These are phyloP conservation scores for Aproaerema taeniolella DNA, from an alignment of 2,888 invertebrate genomes.

Conservation along the genomic window DNA sequence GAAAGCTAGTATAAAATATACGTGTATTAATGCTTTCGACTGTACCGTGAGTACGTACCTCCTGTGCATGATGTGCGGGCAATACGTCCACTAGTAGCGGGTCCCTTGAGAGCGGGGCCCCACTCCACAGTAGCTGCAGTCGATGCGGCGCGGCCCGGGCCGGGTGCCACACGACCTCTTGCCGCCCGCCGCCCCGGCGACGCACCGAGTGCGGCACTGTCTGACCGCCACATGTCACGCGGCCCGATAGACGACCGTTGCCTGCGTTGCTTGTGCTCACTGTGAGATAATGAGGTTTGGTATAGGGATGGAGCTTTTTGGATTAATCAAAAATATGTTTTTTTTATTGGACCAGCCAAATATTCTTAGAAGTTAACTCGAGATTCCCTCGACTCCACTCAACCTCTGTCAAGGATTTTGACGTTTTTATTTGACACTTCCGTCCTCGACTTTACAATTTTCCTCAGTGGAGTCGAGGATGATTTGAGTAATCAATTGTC, in stretches of 20 bases:
- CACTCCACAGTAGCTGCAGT: constrained; percentile 91
- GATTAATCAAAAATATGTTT: neutral
- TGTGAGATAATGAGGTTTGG: constrained; percentile 36
- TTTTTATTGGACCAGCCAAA: too few species aligned
- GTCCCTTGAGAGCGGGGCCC: constrained; percentile 80
- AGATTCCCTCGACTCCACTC: too few species aligned
- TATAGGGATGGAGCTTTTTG: too few species aligned
- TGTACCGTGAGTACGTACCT: constrained; percentile 52
- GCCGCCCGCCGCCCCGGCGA: constrained; percentile 82
- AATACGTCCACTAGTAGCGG: constrained; percentile 76
- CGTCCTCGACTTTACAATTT: too few species aligned
- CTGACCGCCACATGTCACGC: constrained; percentile 88
- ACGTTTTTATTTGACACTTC: too few species aligned
- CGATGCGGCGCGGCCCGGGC: constrained; percentile 91
- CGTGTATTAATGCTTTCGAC: too few species aligned
- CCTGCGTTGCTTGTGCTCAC: constrained; percentile 90
- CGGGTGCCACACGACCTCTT: constrained; percentile 93
- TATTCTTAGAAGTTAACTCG: too few species aligned
- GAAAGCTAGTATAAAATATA: too few species aligned
- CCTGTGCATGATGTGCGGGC: constrained; percentile 83
- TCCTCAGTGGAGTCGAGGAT: too few species aligned
- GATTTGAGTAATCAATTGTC: too few species aligned
- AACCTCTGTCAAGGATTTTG: too few species aligned
- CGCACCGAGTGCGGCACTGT: constrained; percentile 90
- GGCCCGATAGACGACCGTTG: constrained; percentile 87